Evolutionary conservation across 2,888 invertebrate genomes (phyloP).

Genomic region (Omphaloscelis lunosa): DNA sequence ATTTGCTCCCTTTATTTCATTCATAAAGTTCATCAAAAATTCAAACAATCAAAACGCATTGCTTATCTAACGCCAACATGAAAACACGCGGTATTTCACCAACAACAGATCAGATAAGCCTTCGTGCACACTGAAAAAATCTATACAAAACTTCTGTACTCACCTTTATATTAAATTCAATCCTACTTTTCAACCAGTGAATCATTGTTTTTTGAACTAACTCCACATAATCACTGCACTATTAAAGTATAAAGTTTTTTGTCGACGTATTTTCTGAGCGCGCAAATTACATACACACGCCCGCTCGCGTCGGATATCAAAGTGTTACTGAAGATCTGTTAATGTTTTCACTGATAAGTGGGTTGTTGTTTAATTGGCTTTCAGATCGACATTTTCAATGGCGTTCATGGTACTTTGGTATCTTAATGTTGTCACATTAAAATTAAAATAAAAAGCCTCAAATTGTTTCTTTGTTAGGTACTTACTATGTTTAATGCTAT

Average conservation of each 20-base stretch:
- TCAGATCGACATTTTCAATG: conserved; percentile 4
- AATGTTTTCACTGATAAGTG: conserved; percentile 53
- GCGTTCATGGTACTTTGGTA: conserved; percentile 12
- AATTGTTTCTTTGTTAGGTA: conserved; percentile 68
- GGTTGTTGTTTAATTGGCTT: conserved; percentile 27
- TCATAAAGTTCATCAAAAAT: conserved; percentile 10
- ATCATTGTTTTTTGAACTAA: conserved; percentile 18
- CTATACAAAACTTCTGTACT: neutral
- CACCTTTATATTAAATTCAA: conserved; percentile 30
- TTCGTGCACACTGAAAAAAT: conserved; percentile 8
- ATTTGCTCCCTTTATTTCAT: neutral
- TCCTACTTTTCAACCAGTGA: conserved; percentile 1
- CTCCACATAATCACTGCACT: conserved; percentile 37
- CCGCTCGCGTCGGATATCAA: conserved; percentile 28
- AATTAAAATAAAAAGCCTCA: conserved; percentile 20
- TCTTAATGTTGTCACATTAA: neutral
- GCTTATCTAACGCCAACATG: conserved; percentile 52
- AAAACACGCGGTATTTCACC: conserved; percentile 45
- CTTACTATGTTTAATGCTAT: conserved; percentile 50
- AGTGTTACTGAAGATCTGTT: conserved; percentile 44
- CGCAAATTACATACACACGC: conserved; percentile 20
- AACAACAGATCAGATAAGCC: conserved; percentile 55
- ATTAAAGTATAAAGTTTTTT: conserved; percentile 28
- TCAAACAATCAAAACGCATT: conserved; percentile 31
- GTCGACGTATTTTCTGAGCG: conserved; percentile 22